Conservation (phyloP, 2,888 invertebrate species). For the Xylota sylvarum region DNA sequence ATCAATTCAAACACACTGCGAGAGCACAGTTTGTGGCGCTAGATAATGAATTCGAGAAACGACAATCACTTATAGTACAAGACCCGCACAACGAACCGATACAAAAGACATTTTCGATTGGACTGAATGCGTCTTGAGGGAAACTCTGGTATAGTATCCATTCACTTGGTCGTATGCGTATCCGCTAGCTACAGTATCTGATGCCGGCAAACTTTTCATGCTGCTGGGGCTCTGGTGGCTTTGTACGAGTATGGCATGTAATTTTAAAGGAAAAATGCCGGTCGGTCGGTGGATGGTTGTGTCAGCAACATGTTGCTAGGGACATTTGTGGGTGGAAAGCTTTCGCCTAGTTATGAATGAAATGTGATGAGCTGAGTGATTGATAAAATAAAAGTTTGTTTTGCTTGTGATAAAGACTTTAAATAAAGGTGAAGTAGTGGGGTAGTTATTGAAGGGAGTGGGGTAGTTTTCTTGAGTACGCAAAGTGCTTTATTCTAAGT, state of each 20-base stretch:
- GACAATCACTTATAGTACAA: conserved; percentile 45
- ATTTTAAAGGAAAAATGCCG: conserved; percentile 52
- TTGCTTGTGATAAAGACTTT: conserved; percentile 16
- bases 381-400: conserved; percentile 46
- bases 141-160: conserved; percentile 64
- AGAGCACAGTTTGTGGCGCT: neutral
- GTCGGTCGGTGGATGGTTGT: conserved; percentile 13
- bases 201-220: conserved; percentile 64
- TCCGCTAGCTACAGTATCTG: conserved; percentile 56
- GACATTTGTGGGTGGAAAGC: conserved; percentile 37
- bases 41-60: neutral
- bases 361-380: conserved; percentile 20
- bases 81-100: conserved; percentile 65
- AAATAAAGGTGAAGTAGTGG: neutral
- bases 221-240: conserved; percentile 16
- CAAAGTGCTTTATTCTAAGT: too few relatives aligned
- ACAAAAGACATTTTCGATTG: conserved; percentile 64
- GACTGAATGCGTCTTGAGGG: conserved; percentile 63
- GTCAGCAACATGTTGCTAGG: conserved; percentile 67
- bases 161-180: conserved; percentile 44
- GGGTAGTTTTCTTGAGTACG: neutral
- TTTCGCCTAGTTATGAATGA: conserved; percentile 66
- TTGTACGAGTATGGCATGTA: conserved; percentile 3
- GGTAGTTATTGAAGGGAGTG: neutral
- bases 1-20: conserved; percentile 6